Conservation (phyloP, 2,888 invertebrate species). For the Lithophane leautieri region DNA sequence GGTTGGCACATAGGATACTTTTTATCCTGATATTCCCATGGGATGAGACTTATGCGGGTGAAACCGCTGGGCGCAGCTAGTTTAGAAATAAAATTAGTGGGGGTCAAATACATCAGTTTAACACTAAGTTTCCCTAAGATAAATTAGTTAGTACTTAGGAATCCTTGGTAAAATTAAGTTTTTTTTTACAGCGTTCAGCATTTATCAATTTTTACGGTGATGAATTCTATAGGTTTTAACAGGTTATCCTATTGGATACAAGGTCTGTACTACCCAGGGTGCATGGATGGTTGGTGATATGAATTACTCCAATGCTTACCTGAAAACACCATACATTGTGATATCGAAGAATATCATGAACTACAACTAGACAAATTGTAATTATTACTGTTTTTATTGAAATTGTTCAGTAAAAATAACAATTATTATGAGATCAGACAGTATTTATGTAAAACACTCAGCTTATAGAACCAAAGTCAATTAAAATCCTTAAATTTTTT, state of each 20-base stretch:
- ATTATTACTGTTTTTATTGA: constrained; percentile 40
- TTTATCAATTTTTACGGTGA: background rate
- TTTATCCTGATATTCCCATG: no score
- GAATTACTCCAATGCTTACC: constrained; percentile 74
- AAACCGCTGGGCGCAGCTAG: no score
- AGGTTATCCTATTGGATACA: background rate
- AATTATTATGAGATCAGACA: constrained; percentile 6
- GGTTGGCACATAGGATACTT: no score
- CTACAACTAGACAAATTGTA: constrained; percentile 30
- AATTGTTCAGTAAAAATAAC: constrained; percentile 35
- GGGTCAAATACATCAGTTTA: background rate
- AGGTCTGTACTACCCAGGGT: constrained; percentile 39
- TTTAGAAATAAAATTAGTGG: no score
- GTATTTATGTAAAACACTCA: background rate
- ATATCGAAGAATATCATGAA: constrained; percentile 45
- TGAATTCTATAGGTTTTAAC: background rate
- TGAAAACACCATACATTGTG: constrained; percentile 73
- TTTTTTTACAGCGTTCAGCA: background rate
- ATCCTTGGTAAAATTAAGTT: background rate
- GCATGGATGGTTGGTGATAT: constrained; percentile 40
- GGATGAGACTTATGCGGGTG: no score
- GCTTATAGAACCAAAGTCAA: constrained; percentile 21
- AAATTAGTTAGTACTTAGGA: background rate
- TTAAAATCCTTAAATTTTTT: background rate
- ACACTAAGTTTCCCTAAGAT: background rate